Evolutionary conservation across 2,113 vertebrate species (phyloP).

Genomic region (Forbesichthys papilliferus): DNA sequence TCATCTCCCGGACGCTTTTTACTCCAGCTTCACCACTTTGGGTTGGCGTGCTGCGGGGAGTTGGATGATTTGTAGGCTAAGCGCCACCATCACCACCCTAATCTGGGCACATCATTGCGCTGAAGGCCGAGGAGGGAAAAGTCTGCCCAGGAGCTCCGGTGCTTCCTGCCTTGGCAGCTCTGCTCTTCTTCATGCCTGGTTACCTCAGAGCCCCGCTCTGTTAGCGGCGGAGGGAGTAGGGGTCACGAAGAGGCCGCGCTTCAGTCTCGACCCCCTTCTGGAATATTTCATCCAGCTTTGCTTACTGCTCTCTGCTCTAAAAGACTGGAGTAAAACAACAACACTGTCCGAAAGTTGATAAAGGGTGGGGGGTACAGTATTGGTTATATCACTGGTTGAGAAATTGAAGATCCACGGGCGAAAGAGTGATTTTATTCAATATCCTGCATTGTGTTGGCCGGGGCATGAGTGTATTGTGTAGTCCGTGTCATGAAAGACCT

Average conservation of each 20-base stretch:
- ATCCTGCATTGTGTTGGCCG: slow-evolving; percentile 9
- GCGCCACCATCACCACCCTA: slow-evolving; percentile 43
- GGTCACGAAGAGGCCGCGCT: slow-evolving; percentile 66
- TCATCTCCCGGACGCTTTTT: slow-evolving; percentile 18
- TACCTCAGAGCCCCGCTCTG: slow-evolving; percentile 64
- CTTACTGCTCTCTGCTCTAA: slow-evolving; percentile 29
- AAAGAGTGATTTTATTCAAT: slow-evolving; percentile 37
- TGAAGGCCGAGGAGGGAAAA: slow-evolving; percentile 46
- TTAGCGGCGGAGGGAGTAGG: slow-evolving; percentile 63
- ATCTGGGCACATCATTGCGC: slow-evolving; percentile 60
- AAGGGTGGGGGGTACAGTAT: neutral
- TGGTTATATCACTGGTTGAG: slow-evolving; percentile 4
- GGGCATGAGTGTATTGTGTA: neutral
- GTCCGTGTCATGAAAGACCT: slow-evolving; percentile 29
- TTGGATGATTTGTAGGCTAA: slow-evolving; percentile 50
- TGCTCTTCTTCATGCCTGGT: slow-evolving; percentile 71
- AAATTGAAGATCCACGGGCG: slow-evolving; percentile 33
- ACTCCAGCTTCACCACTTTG: slow-evolving; percentile 19
- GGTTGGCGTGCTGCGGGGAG: slow-evolving; percentile 9
- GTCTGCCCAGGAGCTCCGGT: slow-evolving; percentile 46
- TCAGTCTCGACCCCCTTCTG: slow-evolving; percentile 44
- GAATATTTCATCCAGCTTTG: slow-evolving; percentile 57
- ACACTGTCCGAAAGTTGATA: neutral
- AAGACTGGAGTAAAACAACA: neutral
- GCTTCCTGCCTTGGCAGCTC: slow-evolving; percentile 49